Percentiles rank a stretch among this genome's conserved stretches.
Evolutionary conservation across 2,888 invertebrate species (phyloP).

Genomic region (Podotricha telesiphe): DNA sequence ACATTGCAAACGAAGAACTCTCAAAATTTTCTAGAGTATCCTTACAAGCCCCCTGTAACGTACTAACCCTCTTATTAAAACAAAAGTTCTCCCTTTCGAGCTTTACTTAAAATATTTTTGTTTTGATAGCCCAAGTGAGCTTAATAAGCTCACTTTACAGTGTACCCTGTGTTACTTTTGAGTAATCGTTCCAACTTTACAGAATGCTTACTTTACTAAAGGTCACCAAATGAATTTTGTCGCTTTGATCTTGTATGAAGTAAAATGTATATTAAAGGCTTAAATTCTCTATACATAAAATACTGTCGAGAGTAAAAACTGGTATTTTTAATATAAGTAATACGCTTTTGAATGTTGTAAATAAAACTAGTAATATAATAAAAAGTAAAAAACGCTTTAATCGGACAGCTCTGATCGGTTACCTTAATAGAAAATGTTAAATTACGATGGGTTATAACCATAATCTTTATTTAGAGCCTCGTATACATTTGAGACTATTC

Average conservation of each 20-base stretch:
- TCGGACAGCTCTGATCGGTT: constrained; percentile 24
- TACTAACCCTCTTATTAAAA: constrained; percentile 46
- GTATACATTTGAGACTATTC: constrained; percentile 36
- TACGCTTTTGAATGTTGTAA: neutral
- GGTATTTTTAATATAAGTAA: constrained; percentile 3
- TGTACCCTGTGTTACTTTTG: constrained; percentile 43
- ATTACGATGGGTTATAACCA: constrained; percentile 38
- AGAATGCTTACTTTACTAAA: constrained; percentile 43
- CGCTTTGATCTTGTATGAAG: neutral
- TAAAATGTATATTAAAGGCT: neutral
- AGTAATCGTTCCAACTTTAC: constrained; percentile 47
- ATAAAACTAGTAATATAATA: constrained; percentile 5
- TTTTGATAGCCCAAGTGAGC: constrained; percentile 44
- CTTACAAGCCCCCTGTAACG: constrained; percentile 43
- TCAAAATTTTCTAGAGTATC: constrained; percentile 43
- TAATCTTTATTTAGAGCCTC: constrained; percentile 40
- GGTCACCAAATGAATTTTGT: constrained; percentile 29
- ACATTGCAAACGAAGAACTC: constrained; percentile 46
- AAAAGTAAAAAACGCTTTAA: constrained; percentile 18
- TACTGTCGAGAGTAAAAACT: constrained; percentile 5
- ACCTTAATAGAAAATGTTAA: constrained; percentile 33
- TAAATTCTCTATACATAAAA: constrained; percentile 6
- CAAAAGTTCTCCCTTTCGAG: constrained; percentile 43
- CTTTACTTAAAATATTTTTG: constrained; percentile 40
- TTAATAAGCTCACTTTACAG: constrained; percentile 46